Evolutionary conservation across 2,113 vertebrate genomes (phyloP).

Genomic region (Rhabdomys dilectus): DNA sequence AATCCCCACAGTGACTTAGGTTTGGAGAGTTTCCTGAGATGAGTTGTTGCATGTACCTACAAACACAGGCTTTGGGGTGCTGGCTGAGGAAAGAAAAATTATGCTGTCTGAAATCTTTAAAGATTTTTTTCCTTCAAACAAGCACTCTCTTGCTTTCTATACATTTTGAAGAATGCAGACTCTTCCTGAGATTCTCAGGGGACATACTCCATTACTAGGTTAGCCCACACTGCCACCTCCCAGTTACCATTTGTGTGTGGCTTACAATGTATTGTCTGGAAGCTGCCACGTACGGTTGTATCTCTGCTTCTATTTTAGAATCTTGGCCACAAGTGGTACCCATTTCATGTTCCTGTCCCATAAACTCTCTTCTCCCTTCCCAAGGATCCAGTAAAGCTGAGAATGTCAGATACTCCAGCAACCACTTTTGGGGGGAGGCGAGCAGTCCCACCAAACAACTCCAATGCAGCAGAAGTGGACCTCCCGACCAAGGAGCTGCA

Average conservation of each 20-base stretch:
- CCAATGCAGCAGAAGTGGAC: slow-evolving; percentile 89
- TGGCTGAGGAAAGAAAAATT: not conserved
- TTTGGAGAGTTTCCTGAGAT: not conserved
- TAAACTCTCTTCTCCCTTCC: not conserved
- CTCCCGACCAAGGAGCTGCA: slow-evolving; percentile 92
- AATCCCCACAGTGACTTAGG: not conserved
- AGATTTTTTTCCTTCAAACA: slow-evolving; percentile 56
- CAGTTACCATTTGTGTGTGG: not conserved
- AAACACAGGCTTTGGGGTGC: not conserved
- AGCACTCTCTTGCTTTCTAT: slow-evolving; percentile 65
- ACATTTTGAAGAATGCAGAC: slow-evolving; percentile 77
- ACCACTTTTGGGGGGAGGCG: slow-evolving; percentile 88
- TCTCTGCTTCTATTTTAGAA: slow-evolving; percentile 54
- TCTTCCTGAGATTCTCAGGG: slow-evolving; percentile 61
- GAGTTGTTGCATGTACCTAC: not conserved
- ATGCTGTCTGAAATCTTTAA: slow-evolving; percentile 56
- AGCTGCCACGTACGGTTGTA: not conserved
- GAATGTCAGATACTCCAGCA: slow-evolving; percentile 82
- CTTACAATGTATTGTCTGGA: slow-evolving; percentile 29
- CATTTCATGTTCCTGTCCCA: slow-evolving; percentile 17
- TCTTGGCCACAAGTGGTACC: slow-evolving; percentile 18
- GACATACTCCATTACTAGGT: slow-evolving; percentile 59
- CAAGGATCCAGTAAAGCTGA: slow-evolving; percentile 39
- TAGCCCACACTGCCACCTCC: slow-evolving; percentile 63
- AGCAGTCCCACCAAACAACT: slow-evolving; percentile 85